These are phyloP conservation scores for Coptodon bakossiorum DNA, from an alignment of 2,113 vertebrate genomes.

Conservation along the genomic window DNA sequence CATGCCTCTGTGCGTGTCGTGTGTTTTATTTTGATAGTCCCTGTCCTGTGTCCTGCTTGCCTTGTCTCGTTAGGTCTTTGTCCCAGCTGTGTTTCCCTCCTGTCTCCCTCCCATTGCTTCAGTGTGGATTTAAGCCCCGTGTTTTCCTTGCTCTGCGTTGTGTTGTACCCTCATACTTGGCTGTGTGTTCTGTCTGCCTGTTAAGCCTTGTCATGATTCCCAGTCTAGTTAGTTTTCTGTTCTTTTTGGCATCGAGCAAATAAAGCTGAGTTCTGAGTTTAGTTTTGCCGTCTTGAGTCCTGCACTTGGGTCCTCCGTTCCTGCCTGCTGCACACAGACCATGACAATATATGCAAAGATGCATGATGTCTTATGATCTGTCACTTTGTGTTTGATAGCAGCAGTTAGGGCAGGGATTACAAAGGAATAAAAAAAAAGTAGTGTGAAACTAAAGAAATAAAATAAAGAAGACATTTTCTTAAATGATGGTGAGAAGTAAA, in stretches of 20 bases:
- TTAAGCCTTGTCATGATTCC: neutral
- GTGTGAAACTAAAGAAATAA: neutral
- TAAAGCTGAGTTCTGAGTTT: neutral
- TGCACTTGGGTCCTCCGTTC: neutral
- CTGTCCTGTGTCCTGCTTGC: neutral
- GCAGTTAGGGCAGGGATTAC: neutral
- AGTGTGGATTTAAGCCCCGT: neutral
- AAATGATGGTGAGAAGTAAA: neutral
- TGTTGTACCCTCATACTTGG: neutral
- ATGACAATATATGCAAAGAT: neutral
- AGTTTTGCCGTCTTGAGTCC: neutral
- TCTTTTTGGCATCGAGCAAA: neutral
- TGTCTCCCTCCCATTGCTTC: neutral
- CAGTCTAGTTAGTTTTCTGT: neutral
- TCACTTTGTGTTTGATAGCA: neutral
- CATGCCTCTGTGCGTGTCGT: neutral
- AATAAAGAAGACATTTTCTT: neutral
- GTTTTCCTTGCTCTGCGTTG: neutral
- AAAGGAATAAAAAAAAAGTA: neutral
- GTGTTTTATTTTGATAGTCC: neutral
- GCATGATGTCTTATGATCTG: neutral
- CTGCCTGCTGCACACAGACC: neutral
- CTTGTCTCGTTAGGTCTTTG: neutral
- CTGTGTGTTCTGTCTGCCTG: neutral
- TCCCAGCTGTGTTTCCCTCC: neutral